Conservation (phyloP, 2,113 vertebrate species). For the Pyrgilauda ruficollis region DNA sequence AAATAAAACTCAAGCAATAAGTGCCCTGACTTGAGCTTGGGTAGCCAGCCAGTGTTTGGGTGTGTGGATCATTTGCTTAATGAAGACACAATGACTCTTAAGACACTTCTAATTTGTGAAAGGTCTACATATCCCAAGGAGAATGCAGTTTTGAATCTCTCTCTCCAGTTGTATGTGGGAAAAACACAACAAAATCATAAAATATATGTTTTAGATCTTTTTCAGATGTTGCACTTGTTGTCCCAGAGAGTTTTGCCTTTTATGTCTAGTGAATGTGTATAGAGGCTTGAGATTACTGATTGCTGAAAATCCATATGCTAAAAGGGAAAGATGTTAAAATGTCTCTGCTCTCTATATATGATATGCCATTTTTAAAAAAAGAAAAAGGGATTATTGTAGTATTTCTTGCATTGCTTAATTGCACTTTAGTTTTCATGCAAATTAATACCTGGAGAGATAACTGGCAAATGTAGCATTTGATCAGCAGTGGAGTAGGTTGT, state of each 20-base stretch:
- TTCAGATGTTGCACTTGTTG: background rate
- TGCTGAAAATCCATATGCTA: background rate
- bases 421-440: background rate
- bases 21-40: background rate
- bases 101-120: background rate
- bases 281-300: background rate
- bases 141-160: background rate
- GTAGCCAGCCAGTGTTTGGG: background rate
- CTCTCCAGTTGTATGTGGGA: background rate
- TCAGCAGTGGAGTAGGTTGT: background rate
- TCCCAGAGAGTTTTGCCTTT: background rate
- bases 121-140: background rate
- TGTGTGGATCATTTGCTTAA: background rate
- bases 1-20: background rate
- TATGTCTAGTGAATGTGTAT: background rate
- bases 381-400: background rate
- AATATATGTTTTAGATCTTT: background rate
- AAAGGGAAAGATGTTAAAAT: background rate
- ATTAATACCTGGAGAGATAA: background rate
- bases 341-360: background rate
- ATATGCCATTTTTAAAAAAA: background rate
- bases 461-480: background rate
- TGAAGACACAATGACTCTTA: background rate
- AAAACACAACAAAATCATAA: background rate
- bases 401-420: background rate